A percentile compares a stretch with the other conserved stretches of the same genome.
Evolutionary conservation across 2,797 vertebrate genomes (phyloP).

Genomic region (Carapus acus): DNA sequence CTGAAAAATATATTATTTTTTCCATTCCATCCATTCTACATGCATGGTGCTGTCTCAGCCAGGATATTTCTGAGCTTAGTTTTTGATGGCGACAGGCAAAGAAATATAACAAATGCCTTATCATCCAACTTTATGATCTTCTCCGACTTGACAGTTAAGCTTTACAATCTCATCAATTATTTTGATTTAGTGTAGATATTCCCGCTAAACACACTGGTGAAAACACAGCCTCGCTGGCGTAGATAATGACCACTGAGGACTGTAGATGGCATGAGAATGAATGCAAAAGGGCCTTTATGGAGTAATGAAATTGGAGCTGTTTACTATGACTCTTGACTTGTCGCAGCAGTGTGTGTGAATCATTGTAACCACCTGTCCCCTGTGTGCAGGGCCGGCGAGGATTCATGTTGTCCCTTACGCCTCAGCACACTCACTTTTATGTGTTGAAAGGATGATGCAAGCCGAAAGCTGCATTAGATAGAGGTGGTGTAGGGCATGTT

Average conservation of each 20-base stretch:
- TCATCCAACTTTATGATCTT: too few relatives aligned
- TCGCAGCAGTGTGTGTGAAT: constrained; percentile 7
- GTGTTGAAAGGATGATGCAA: constrained; percentile 70
- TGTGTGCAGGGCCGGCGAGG: constrained; percentile 34
- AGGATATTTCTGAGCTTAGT: too few relatives aligned
- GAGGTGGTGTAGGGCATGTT: constrained; percentile 26
- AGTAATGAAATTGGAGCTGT: background rate
- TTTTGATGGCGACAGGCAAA: too few relatives aligned
- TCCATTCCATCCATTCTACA: too few relatives aligned
- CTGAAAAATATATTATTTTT: too few relatives aligned
- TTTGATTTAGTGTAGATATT: background rate
- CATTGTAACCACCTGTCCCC: constrained; percentile 23
- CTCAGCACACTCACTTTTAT: constrained; percentile 36
- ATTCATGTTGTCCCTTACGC: constrained; percentile 28
- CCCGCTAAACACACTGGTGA: background rate
- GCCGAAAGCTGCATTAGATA: constrained; percentile 26
- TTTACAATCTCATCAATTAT: too few relatives aligned
- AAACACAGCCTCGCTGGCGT: background rate
- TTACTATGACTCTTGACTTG: constrained; percentile 4
- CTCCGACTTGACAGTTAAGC: too few relatives aligned
- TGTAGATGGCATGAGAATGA: background rate
- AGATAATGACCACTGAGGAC: background rate
- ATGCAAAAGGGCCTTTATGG: background rate
- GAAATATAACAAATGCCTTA: too few relatives aligned
- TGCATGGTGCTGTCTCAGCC: too few relatives aligned